These are phyloP conservation scores for Bolborhynchus lineola DNA, from an alignment of 2,113 vertebrate species.

Conservation along the genomic window DNA sequence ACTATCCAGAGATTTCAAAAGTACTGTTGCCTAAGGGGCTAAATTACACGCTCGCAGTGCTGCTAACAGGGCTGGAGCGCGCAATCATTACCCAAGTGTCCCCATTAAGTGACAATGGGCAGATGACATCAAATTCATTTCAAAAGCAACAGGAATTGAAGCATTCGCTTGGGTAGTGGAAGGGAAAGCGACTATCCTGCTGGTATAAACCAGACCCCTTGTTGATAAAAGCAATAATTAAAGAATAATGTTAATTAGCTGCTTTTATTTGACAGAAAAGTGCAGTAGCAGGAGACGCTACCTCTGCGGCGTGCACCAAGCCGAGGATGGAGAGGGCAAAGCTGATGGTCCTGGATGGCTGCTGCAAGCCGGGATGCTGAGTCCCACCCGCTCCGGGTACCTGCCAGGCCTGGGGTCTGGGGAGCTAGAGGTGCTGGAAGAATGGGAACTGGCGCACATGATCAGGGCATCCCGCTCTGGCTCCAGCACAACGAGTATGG, in stretches of 20 bases:
- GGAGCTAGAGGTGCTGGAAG: background rate
- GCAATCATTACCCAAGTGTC: conserved; percentile 85
- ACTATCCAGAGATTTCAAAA: conserved; percentile 87
- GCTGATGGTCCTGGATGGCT: background rate
- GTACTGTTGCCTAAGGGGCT: conserved; percentile 86
- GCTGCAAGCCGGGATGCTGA: accelerated
- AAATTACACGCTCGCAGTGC: conserved; percentile 88
- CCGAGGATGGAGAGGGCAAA: accelerated
- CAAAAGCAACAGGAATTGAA: conserved; percentile 77
- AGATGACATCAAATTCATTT: conserved; percentile 89
- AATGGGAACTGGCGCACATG: accelerated
- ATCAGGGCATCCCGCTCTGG: accelerated
- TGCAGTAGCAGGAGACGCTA: conserved; percentile 53
- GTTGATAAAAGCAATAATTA: conserved; percentile 87
- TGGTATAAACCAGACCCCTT: conserved; percentile 82
- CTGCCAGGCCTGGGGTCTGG: background rate
- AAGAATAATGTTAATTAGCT: conserved; percentile 89
- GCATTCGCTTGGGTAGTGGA: conserved; percentile 75
- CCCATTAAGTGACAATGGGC: conserved; percentile 88
- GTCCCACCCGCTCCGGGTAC: accelerated
- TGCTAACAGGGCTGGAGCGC: conserved; percentile 84
- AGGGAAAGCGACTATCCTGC: conserved; percentile 77
- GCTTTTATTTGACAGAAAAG: conserved; percentile 76
- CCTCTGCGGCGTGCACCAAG: background rate
- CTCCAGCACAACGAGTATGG: accelerated